These are phyloP conservation scores for Gallinago solitaria DNA, from an alignment of 2,797 vertebrate genomes.

Conservation along the genomic window DNA sequence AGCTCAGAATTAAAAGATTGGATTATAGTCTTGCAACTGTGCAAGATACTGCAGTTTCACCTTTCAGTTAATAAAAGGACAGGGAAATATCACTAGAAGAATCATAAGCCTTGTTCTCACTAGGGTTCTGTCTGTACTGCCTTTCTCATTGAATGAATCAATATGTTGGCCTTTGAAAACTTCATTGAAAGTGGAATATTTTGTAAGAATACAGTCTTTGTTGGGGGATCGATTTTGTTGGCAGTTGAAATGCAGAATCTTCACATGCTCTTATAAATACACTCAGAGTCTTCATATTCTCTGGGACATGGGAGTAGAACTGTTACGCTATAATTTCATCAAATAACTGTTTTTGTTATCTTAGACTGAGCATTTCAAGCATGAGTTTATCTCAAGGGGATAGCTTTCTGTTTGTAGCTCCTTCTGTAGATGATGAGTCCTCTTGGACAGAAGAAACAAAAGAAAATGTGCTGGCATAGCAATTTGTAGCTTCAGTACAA, in stretches of 20 bases:
- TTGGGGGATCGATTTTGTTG: not conserved
- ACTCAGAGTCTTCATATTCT: not conserved
- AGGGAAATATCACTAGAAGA: not conserved
- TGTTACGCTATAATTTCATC: not conserved
- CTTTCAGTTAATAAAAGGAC: not conserved
- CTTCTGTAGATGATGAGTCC: not conserved
- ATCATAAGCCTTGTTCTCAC: not conserved
- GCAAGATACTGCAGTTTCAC: not conserved
- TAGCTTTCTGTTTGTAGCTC: not conserved
- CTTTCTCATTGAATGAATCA: not conserved
- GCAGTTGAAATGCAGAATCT: not conserved
- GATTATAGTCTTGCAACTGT: not conserved
- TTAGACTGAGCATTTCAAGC: too few species aligned
- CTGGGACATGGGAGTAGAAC: not conserved
- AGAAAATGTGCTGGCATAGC: not conserved
- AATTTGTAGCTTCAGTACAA: not conserved
- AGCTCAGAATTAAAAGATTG: not conserved
- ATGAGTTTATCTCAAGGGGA: rapidly evolving
- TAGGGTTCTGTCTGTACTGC: not conserved
- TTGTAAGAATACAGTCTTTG: not conserved
- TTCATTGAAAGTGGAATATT: not conserved
- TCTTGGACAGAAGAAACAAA: not conserved
- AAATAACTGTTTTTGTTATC: not conserved
- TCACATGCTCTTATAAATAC: too few species aligned
- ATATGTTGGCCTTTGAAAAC: not conserved